Evolutionary conservation across 2,113 vertebrate species (phyloP), one percentile per base, ranked within the genome.

Genomic region (Cynoglossus semilaevis): DNA sequence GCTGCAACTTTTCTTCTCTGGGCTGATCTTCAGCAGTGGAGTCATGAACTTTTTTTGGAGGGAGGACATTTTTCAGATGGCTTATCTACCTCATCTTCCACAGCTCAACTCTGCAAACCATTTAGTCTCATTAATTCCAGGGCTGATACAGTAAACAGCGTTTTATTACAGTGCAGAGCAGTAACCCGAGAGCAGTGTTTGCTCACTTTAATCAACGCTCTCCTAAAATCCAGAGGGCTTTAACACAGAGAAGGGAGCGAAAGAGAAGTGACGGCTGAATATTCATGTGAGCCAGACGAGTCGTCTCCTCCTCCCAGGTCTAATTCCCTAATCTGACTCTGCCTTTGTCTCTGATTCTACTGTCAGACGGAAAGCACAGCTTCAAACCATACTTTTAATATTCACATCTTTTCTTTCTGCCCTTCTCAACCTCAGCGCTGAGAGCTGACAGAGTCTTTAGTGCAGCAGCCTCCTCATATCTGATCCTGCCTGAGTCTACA

Each of bases 91-190:
- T 68, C 60, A 56, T 81, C 74, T 79, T 29, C 41, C 15, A 19
- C 64, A 43, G 34, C 51, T 47, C 16, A 59, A 64, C 56, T 44
- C 56, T 34, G 40, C 42, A 37, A 55, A 72, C 47, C 80, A 48
- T 75, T 85, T 83, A 77, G 76, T 65, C 63, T 77, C 70, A 79
- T 82, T 80, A 84, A 84, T 73, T 79, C 76, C 1, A 40, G n/a
- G 62, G 17, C 67, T 17, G 64, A 80, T 62, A 66, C 66, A 54
- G 83, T 82, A 81, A 86, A 86, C 67, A 85, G 22, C 15, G 13
- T 76, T 87, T 85, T 79, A 87, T 88, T 85, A 59, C 55, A 45
- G 64, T 54, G 8, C 50, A 1, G 51, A 22, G 41, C 51, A 52
- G 81, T 19, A 86, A 86, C 64, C 56, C 4, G 65, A 84, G 76